phyloP scores from a whole-genome alignment of 2,113 vertebrate genomes.

The Patagioenas fasciata region DNA sequence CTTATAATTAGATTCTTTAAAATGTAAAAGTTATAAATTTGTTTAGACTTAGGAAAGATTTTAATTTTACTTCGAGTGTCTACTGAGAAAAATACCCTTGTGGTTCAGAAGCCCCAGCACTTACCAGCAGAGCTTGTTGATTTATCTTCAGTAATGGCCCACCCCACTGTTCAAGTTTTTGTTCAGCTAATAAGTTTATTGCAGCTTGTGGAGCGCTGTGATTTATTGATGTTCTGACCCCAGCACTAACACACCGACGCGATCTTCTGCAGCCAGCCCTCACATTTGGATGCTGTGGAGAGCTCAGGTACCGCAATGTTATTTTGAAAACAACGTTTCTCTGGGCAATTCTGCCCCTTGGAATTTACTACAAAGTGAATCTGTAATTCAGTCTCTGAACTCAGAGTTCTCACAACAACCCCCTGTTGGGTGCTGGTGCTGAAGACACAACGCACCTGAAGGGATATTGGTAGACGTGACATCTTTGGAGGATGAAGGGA shows the following conservation, averaged over 20 bases:
- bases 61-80: not conserved
- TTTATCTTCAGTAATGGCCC: not conserved
- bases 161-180: not conserved
- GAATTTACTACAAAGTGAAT: not conserved
- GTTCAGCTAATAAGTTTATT: not conserved
- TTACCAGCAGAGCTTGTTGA: not conserved
- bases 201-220: not conserved
- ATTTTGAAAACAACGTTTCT: not conserved
- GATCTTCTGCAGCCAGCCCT: not conserved
- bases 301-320: not conserved
- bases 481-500: not conserved
- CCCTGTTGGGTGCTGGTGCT: not conserved
- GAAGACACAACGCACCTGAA: not conserved
- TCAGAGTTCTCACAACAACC: too few relatives aligned
- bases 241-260: not conserved
- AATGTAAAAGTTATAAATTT: not conserved
- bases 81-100: not conserved
- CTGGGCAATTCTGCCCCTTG: not conserved
- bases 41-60: not conserved
- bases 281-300: fast-evolving
- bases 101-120: not conserved
- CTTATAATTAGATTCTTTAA: not conserved
- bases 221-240: not conserved
- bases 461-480: fast-evolving
- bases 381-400: not conserved